Evolutionary conservation across 2,888 invertebrate genomes (phyloP), one percentile per base, ranked within the genome.

Genomic region (Cosmorhoe ocellata): DNA sequence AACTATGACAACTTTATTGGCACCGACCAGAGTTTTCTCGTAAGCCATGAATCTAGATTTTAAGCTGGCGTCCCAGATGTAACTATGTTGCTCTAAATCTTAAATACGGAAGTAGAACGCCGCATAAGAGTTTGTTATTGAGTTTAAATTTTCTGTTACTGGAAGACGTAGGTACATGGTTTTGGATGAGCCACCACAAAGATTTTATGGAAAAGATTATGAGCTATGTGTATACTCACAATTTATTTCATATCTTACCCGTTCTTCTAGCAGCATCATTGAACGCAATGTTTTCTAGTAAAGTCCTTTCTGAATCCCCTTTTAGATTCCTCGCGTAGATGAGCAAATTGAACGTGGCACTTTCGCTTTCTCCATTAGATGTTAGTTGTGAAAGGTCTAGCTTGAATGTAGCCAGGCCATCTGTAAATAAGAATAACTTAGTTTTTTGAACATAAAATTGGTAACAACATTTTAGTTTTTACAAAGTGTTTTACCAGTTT

Each of bases 261-360:
- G 96, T 94, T 74, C 95, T 92, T 76, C 94, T 95, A 64, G 96
- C 96, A 39, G 96, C 95, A 80, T 97, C 96, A 80, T 95, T 95
- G 71, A 97, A 94, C 66, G 96, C 94, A 67, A 97, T 96, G 74
- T 96, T 96, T 79, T 97, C 96, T 54, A 97, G 90, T 6, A 96
- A 91, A 54, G 95, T 93, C 66, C 94, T 93, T 67, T 96, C 96
- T 54, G 96, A 96, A 58, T 94, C 93, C 43, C 97, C 97, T 80
- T 97, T 97, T 54, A 95, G 93, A 84, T 97, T 97, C 64, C 93
- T 93, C 50, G 97, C 95, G 80, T 95, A 97, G 63, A 96, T 94
- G 59, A 95, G 93, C 62, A 97, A 91, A 74, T 95, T 93, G 67
- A 95, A 91, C 24, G 94, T 94, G 36, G 94, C 92, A 22, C 79